These are phyloP conservation scores for Hirundichthys speculiger DNA, from an alignment of 2,113 vertebrate genomes.

Conservation along the genomic window DNA sequence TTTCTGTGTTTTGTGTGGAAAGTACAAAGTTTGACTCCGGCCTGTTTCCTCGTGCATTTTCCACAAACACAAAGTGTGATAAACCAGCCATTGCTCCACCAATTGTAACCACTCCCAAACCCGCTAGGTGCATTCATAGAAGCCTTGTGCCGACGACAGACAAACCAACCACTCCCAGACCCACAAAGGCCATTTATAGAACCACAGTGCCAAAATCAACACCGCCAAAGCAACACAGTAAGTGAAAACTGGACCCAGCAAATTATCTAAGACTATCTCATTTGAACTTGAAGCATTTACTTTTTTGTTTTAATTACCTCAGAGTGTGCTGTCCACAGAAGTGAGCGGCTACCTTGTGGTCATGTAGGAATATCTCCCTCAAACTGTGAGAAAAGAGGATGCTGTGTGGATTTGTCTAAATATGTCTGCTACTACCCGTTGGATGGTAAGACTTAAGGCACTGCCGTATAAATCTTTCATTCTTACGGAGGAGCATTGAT, in stretches of 20 bases:
- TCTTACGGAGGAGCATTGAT: not conserved
- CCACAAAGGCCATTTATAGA: no score
- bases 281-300: not conserved
- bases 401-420: conserved; percentile 52
- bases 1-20: conserved; percentile 41
- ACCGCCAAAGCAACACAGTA: not conserved
- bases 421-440: conserved; percentile 72
- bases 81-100: no score
- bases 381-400: conserved; percentile 61
- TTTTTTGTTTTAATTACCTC: not conserved
- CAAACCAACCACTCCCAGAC: not conserved
- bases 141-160: not conserved
- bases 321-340: conserved; percentile 61
- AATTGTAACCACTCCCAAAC: not conserved
- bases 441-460: conserved; percentile 60
- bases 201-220: not conserved
- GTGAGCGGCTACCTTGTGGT: conserved; percentile 61
- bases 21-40: not conserved
- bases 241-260: not conserved
- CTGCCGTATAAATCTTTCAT: no score
- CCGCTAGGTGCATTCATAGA: not conserved
- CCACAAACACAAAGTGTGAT: not conserved
- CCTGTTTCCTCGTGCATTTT: not conserved
- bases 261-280: not conserved
- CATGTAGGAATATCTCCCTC: not conserved